A percentile compares a stretch with the other conserved stretches of the same genome.
Evolutionary conservation across 2,888 invertebrate genomes (phyloP).

Genomic region (Therioaphis trifolii): DNA sequence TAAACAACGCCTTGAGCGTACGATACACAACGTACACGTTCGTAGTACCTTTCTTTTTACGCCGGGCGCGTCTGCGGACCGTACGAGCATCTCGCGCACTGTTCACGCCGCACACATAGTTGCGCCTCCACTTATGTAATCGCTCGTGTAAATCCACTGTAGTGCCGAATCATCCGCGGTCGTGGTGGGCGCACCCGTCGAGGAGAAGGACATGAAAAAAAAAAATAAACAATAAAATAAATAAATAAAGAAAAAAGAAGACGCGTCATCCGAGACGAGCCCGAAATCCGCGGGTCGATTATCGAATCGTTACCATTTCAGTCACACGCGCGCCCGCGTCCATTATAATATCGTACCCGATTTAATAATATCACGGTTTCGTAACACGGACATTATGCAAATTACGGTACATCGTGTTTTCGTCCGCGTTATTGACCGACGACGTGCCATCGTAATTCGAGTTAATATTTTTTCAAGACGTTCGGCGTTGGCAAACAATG

Average conservation of each 20-base stretch:
- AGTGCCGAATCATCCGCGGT: slow-evolving; percentile 4
- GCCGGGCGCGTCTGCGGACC: neutral
- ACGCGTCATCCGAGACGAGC: slow-evolving; percentile 35
- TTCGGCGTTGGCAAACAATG: neutral
- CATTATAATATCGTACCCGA: too few relatives aligned
- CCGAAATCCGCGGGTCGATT: neutral
- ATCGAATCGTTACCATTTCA: slow-evolving; percentile 36
- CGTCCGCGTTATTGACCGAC: neutral
- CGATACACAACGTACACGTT: slow-evolving; percentile 46
- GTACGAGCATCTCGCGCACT: neutral
- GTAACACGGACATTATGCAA: slow-evolving; percentile 26
- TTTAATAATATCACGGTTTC: neutral
- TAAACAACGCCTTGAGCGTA: slow-evolving; percentile 48
- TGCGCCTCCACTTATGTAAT: slow-evolving; percentile 12
- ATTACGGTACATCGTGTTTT: slow-evolving; percentile 5
- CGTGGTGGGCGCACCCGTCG: slow-evolving; percentile 30
- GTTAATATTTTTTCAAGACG: neutral
- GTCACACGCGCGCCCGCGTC: neutral
- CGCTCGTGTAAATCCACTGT: slow-evolving; percentile 34
- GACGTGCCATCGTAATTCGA: neutral
- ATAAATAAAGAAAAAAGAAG: too few relatives aligned
- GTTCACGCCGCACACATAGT: neutral
- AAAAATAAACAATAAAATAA: too few relatives aligned
- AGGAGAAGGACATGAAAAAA: neutral
- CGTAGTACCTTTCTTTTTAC: slow-evolving; percentile 5